Percentiles rank a stretch among this genome's conserved stretches.
These are phyloP conservation scores for Allophyes oxyacanthae DNA, from an alignment of 2,888 invertebrate species.

Conservation along the genomic window DNA sequence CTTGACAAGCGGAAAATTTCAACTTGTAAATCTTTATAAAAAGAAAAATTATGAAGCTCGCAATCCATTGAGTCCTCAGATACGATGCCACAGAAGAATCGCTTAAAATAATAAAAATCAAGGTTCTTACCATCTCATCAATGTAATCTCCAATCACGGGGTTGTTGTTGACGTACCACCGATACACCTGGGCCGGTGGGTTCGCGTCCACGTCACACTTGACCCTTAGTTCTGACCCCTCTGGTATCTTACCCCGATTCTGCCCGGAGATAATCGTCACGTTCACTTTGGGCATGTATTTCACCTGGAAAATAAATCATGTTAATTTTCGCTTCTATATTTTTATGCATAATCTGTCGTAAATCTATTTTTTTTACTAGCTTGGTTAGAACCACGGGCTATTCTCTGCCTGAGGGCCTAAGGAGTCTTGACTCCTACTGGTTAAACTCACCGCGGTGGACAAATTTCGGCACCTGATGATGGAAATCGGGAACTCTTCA, in stretches of 20 bases:
- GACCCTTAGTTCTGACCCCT: conserved; percentile 78
- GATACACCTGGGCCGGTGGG: conserved; percentile 94
- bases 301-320: conserved; percentile 90
- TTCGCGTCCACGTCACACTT: conserved; percentile 96
- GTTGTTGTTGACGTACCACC: conserved; percentile 96
- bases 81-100: not conserved
- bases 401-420: too few species aligned
- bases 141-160: conserved; percentile 94
- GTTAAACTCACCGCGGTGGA: too few species aligned
- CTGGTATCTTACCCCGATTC: conserved; percentile 68
- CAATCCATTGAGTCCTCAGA: too few species aligned
- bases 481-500: too few species aligned
- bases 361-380: too few species aligned
- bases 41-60: too few species aligned
- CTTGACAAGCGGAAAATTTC: too few species aligned
- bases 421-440: too few species aligned
- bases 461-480: too few species aligned
- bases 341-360: too few species aligned
- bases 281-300: conserved; percentile 96
- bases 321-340: not conserved
- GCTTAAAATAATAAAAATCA: not conserved
- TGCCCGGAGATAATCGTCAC: conserved; percentile 79
- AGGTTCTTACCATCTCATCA: conserved; percentile 92
- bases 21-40: too few species aligned
- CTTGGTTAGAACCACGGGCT: too few species aligned